Evolutionary conservation across 2,888 invertebrate genomes (phyloP), one percentile per base, ranked within the genome.

Genomic region (Apotomis turbidana): DNA sequence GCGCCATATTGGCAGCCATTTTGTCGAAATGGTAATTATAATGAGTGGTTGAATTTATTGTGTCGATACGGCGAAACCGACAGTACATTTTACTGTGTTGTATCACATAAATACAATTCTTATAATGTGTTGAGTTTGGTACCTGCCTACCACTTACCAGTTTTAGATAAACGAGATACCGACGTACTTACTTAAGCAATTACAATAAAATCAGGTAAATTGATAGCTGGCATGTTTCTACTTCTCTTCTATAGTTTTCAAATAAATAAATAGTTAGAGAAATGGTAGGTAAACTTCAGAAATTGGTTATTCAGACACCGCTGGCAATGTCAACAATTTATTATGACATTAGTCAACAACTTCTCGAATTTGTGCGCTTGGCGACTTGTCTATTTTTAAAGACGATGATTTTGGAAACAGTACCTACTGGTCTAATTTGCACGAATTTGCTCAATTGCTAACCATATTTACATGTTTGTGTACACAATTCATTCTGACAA

Each of bases 1-100:
- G 85, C 85, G 80, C 81, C 78, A 79, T 84, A 84, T 84, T 84
- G 81, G 77, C 81, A 79, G 82, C 81, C 86, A 88, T 86, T 82
- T 83, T 85, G 81, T 78, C 78, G 78, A 73, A 77, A 80, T 78
- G 58, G 75, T 77, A 80, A 78, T 80, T 81, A 78, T 78, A 77
- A 77, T 78, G 78, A 78, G 78, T 78, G 79, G 79, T 76, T 78
- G 77, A 80, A 79, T 81, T 78, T 79, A 79, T 71, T 71, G 67
- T 52, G 6, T 12, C 44, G 71, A 64, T 63, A 64, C 61, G 61
- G 51, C 10, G 61, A 67, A 58, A 12, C 38, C 13, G 10, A 67
- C 54, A 38, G 54, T 36, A 52, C 49, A 62, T 49, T 49, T 49
- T 49, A 49, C 1, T 6, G 49, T 10, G 10, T 49, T 49, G 10